A percentile compares a stretch with the other conserved stretches of the same genome.
Conservation (phyloP, 2,888 invertebrate species). For the Theretra japonica region DNA sequence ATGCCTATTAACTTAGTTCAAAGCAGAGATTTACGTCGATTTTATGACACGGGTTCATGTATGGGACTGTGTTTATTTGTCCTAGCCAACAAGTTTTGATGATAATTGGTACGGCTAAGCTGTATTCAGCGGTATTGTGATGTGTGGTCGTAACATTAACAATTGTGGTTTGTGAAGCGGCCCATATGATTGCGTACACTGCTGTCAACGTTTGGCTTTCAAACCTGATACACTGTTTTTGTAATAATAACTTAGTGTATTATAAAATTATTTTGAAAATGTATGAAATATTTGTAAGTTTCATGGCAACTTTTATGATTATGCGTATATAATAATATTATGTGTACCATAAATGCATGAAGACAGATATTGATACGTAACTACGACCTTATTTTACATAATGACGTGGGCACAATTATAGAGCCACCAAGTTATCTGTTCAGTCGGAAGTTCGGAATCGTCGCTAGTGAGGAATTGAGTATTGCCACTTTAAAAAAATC, state of each 20-base stretch:
- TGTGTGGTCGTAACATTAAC: constrained; percentile 31
- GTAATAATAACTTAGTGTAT: background rate
- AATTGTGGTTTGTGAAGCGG: constrained; percentile 32
- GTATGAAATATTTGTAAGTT: too few relatives aligned
- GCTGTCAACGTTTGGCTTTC: background rate
- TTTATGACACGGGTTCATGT: background rate
- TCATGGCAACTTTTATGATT: too few relatives aligned
- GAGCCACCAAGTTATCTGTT: too few relatives aligned
- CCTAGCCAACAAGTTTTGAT: constrained; percentile 29
- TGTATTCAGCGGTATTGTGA: constrained; percentile 29
- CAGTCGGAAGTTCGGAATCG: too few relatives aligned
- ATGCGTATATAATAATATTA: too few relatives aligned
- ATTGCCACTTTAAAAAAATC: too few relatives aligned
- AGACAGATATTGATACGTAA: background rate
- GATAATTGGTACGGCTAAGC: constrained; percentile 19
- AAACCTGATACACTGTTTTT: background rate
- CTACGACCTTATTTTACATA: background rate
- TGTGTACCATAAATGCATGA: too few relatives aligned
- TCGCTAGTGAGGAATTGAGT: too few relatives aligned
- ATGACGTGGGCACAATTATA: background rate
- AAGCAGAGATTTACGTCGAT: background rate
- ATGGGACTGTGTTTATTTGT: constrained; percentile 11
- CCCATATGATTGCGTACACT: constrained; percentile 20
- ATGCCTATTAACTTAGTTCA: background rate
- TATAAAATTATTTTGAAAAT: background rate